Conservation (phyloP, 2,113 vertebrate species). For the Solea solea region DNA sequence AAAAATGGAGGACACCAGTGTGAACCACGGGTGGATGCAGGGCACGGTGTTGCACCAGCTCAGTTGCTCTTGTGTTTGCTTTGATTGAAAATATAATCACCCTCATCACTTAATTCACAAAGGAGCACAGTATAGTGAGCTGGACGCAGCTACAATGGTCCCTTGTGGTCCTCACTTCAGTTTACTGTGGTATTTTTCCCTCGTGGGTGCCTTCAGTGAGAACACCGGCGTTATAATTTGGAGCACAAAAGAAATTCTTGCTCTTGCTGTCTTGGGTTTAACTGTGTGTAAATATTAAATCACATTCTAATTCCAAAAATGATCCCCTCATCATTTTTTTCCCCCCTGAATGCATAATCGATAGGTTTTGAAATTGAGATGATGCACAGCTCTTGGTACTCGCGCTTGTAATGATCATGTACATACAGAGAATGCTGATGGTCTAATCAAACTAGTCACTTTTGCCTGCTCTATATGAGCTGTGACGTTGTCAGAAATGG, state of each 20-base stretch:
- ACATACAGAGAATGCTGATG: no score
- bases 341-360: no score
- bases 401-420: no score
- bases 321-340: no score
- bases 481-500: no score
- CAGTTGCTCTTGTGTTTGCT: slow-evolving; percentile 1
- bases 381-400: no score
- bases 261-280: not conserved
- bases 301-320: no score
- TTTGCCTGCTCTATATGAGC: not conserved
- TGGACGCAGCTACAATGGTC: not conserved
- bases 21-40: not conserved
- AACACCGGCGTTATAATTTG: slow-evolving; percentile 19
- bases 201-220: not conserved
- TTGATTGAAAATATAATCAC: slow-evolving; percentile 21
- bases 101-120: not conserved
- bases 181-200: slow-evolving; percentile 7
- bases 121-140: slow-evolving; percentile 5
- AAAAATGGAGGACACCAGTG: slow-evolving; percentile 14
- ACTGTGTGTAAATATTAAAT: slow-evolving; percentile 11
- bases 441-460: no score
- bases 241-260: not conserved
- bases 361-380: no score
- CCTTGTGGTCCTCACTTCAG: not conserved
- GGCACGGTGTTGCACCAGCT: not conserved